These are phyloP conservation scores for Squalus acanthias DNA, from an alignment of 2,797 vertebrate species.

Conservation along the genomic window DNA sequence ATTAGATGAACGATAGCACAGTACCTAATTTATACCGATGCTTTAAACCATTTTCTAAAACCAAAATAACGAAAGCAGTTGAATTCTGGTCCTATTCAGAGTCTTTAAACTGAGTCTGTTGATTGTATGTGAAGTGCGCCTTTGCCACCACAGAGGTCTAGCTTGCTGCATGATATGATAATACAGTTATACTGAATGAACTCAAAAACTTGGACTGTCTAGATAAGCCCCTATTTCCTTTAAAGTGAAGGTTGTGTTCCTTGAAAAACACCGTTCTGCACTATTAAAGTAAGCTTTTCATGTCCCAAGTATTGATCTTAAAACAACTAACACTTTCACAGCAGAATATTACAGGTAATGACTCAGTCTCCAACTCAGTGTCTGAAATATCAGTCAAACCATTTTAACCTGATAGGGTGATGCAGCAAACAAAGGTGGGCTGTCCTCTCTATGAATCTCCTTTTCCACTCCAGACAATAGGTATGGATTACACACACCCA, in stretches of 20 bases:
- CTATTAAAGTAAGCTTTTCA: not conserved
- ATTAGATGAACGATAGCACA: not conserved
- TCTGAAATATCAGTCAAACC: not conserved
- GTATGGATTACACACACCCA: not conserved
- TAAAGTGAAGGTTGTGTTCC: not conserved
- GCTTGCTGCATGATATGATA: not conserved
- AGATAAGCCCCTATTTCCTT: not conserved
- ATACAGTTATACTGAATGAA: not conserved
- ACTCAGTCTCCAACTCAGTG: not conserved
- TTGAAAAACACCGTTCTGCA: not conserved
- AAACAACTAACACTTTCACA: not conserved
- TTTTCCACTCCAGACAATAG: not conserved
- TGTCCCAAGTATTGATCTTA: not conserved
- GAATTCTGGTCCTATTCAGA: too few species aligned
- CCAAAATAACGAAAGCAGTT: not conserved
- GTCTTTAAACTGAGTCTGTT: not conserved
- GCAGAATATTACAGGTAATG: not conserved
- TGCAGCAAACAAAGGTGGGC: not conserved
- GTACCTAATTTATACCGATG: not conserved
- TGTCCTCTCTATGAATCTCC: not conserved
- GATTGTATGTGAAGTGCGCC: not conserved
- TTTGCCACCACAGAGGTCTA: not conserved
- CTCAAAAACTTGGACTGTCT: not conserved
- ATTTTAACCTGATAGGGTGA: not conserved
- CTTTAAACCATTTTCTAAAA: not conserved